phyloP scores from a whole-genome alignment of 1,140 invertebrate species.

The Neodiprion lecontei region DNA sequence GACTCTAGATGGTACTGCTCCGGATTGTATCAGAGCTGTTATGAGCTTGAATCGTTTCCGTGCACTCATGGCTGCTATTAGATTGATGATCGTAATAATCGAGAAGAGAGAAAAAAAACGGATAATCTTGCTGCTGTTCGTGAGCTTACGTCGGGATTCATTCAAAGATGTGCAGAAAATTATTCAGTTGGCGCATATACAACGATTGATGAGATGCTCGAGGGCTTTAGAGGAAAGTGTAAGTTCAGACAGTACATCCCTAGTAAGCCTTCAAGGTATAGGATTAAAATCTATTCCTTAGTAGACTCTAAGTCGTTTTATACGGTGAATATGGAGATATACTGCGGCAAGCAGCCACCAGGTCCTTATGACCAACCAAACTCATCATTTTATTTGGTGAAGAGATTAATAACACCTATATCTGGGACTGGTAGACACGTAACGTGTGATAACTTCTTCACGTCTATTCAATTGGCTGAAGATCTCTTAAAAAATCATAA shows the following conservation, averaged over 20 bases:
- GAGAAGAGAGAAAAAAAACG: conserved; percentile 14
- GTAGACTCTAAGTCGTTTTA: conserved; percentile 43
- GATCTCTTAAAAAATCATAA: background rate
- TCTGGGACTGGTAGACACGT: conserved; percentile 46
- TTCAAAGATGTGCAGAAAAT: conserved; percentile 28
- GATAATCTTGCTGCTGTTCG: conserved; percentile 27
- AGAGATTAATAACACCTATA: conserved; percentile 46
- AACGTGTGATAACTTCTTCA: conserved; percentile 54
- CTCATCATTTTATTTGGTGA: conserved; percentile 41
- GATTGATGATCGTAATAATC: conserved; percentile 24
- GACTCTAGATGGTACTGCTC: conserved; percentile 15
- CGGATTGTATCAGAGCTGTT: conserved; percentile 20
- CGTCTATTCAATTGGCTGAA: conserved; percentile 41
- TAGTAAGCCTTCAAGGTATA: conserved; percentile 42
- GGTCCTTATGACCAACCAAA: conserved; percentile 42
- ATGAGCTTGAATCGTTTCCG: conserved; percentile 20
- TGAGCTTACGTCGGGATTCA: conserved; percentile 20
- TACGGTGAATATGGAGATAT: conserved; percentile 46
- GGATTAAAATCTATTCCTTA: conserved; percentile 44
- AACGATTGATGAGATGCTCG: conserved; percentile 55
- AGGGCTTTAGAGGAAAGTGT: conserved; percentile 48
- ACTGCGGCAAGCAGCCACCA: conserved; percentile 44
- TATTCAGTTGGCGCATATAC: conserved; percentile 41
- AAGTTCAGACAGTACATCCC: conserved; percentile 51
- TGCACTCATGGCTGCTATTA: conserved; percentile 17